Percentiles rank a stretch among this genome's conserved stretches.
Conservation (phyloP, 2,888 invertebrate genomes). For the Xestia c-nigrum region DNA sequence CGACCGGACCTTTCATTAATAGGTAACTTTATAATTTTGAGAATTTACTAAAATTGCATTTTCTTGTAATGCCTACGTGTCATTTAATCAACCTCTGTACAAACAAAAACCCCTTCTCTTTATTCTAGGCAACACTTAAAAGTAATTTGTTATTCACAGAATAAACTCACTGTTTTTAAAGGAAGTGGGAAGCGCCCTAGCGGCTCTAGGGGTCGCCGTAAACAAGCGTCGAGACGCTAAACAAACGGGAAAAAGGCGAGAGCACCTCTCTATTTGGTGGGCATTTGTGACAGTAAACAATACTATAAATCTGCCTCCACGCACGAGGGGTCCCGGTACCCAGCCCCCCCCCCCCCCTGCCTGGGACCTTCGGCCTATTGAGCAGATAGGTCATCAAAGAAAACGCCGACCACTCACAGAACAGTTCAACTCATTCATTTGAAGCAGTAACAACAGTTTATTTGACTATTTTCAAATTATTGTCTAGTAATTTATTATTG, state of each 20-base stretch:
- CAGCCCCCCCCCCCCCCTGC: too few species aligned
- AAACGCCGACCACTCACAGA: slow-evolving; percentile 1
- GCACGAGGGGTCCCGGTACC: background rate
- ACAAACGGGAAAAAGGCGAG: slow-evolving; percentile 19
- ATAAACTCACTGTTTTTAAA: slow-evolving; percentile 34
- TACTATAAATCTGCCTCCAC: slow-evolving; percentile 53
- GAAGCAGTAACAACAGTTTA: slow-evolving; percentile 9
- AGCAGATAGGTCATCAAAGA: slow-evolving; percentile 28
- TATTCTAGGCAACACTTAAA: slow-evolving; percentile 24
- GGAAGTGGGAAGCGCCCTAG: slow-evolving; percentile 29
- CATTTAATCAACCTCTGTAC: background rate
- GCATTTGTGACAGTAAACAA: slow-evolving; percentile 54
- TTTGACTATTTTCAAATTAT: slow-evolving; percentile 8
- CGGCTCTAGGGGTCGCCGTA: slow-evolving; percentile 28
- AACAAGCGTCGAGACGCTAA: slow-evolving; percentile 37
- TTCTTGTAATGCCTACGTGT: background rate
- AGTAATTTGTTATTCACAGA: slow-evolving; percentile 36
- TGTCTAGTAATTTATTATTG: slow-evolving; percentile 14
- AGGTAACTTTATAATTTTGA: background rate
- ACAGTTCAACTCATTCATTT: slow-evolving; percentile 1
- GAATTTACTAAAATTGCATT: background rate
- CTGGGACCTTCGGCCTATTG: background rate
- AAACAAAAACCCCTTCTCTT: background rate
- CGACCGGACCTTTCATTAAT: background rate
- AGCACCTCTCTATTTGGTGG: slow-evolving; percentile 21